Base-by-base conservation (phyloP, 2,113 vertebrate genomes). In the Corythaeola cristata region DNA sequence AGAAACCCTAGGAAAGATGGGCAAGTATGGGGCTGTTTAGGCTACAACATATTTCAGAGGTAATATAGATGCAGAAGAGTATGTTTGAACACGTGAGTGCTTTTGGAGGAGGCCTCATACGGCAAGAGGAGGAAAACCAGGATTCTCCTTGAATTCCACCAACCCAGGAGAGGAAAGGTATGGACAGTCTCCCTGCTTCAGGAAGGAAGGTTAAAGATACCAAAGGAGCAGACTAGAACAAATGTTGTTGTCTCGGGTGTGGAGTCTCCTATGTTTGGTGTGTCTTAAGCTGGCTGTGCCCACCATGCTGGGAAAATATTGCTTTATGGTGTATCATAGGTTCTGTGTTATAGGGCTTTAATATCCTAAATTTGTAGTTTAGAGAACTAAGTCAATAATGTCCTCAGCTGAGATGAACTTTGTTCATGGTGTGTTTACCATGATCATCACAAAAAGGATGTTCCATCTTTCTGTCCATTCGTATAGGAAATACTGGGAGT, bases 381-480 rank as follows among this genome's bases (percentile, higher is more conserved):
- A 44, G 49, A 69, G 37, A 88, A 32, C 15, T 27, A 45, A 68
- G 27, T 44, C 53, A 72, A 12, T 49, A n/a, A 64, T 0, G 1
- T 21, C 26, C 45, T 66, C 39, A 69, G 35, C n/a, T 79, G 58
- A 87, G 45, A 49, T 45, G 30, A 85, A 66, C 33, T 68, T 56
- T 44, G 12, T 44, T 44, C 41, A 44, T 44, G 41, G 16, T 77
- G 62, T 80, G 12, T 67, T 82, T 63, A 82, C 21, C 32, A 8
- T 21, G 35, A 50, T 68, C 7, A 21, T 39, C 0, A 0, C 33
- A 77, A 63, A 84, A 83, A 49, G 1, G 1, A 3, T 78, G 16
- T 81, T 83, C 66, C 75, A 14, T 83, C 49, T 37, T 81, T 88
- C 66, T 81, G 23, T n/a, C 28, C 15, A 6, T 60, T 88, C 9